Evolutionary conservation across 2,113 vertebrate genomes (phyloP), one percentile per base, ranked within the genome.

Genomic region (Colaptes auratus): DNA sequence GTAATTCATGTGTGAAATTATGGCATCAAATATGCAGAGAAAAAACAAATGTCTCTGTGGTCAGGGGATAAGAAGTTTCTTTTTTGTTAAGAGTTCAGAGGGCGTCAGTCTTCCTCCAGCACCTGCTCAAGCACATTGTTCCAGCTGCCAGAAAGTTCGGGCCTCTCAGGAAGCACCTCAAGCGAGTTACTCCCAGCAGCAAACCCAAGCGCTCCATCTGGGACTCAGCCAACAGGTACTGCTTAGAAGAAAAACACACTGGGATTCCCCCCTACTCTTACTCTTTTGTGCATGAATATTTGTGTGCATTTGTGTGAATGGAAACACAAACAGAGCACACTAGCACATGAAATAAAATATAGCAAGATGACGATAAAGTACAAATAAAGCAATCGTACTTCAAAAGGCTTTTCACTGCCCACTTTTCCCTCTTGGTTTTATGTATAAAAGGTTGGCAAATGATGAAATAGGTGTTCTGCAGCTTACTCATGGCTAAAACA

Each of bases 61-160:
- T 71, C 46, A 61, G 24, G n/a, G 56, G 25, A 33, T 90, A 81
- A 93, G 64, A 53, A 64, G 4, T n/a, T 55, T 74, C 28, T 90
- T 65, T 64, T 84, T 69, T 83, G 39, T 86, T 30, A 33, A 98
- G 98, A 98, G 82, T 94, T 98, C 95, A 98, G 98, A 96, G 97
- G 98, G 77, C 98, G 98, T 48, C 98, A 98, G 48, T 44, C 92
- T 63, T 90, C 95, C 6, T 25, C 96, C 36, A 92, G 88, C 55
- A 61, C 93, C 8, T 93, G 96, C 58, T 96, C 98, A 15, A 91
- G 94, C 64, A 88, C 94, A 0, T 89, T 96, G 79, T 97, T 97
- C 83, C 97, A 93, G 0, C 76, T 90, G 1, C 95, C 94, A 67
- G 98, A 98, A 72, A 94, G 95, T n/a, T 81, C 95, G 0, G 96